Percentiles rank a stretch among this genome's conserved stretches.
Evolutionary conservation across 2,113 vertebrate genomes (phyloP).

Genomic region (human): GRCh38 chr5:106098501-106099000

Average conservation of each 20-base stretch:
- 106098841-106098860: not conserved
- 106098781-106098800: not conserved
- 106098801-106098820: not conserved
- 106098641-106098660: not conserved
- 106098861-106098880: too few species aligned
- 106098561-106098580: not conserved
- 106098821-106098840: accelerated
- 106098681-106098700: not conserved
- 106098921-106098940: too few species aligned
- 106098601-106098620: not conserved
- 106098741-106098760: not conserved
- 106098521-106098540: not conserved
- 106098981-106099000: too few species aligned
- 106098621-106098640: not conserved
- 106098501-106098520: not conserved
- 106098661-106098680: too few species aligned
- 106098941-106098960: too few species aligned
- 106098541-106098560: not conserved
- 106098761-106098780: not conserved
- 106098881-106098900: too few species aligned
- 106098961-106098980: too few species aligned
- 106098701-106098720: not conserved
- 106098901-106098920: too few species aligned
- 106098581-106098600: not conserved
- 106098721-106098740: not conserved